These are phyloP conservation scores for Lepidochrysops patricia DNA, from an alignment of 2,888 invertebrate species.

Conservation along the genomic window DNA sequence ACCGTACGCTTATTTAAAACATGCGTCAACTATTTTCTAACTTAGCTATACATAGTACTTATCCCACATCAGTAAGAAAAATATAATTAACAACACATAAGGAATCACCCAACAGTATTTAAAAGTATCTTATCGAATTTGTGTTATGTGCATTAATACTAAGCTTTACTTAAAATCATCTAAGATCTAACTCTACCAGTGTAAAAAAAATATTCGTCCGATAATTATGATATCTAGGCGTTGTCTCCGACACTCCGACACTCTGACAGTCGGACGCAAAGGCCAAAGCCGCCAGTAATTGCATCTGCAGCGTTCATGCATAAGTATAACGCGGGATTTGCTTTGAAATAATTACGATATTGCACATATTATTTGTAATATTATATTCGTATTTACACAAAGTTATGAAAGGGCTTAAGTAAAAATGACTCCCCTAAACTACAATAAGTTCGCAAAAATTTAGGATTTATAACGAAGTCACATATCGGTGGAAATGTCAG, in stretches of 20 bases:
- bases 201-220: background rate
- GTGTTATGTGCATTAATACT: too few relatives aligned
- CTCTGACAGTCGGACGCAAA: background rate
- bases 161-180: too few relatives aligned
- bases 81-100: too few relatives aligned
- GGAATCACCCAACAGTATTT: too few relatives aligned
- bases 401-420: background rate
- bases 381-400: background rate
- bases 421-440: background rate
- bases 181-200: too few relatives aligned
- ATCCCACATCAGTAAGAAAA: too few relatives aligned
- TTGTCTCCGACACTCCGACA: background rate
- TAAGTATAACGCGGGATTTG: background rate
- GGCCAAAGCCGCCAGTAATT: constrained; percentile 1
- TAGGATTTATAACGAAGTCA: background rate
- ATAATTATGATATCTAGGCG: constrained; percentile 1
- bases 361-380: background rate
- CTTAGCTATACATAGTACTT: too few relatives aligned
- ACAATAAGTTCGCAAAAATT: background rate
- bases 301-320: background rate
- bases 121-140: too few relatives aligned
- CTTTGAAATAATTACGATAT: background rate
- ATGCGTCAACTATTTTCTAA: too few relatives aligned
- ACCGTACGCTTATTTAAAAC: too few relatives aligned
- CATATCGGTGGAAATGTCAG: too few relatives aligned